Percentiles rank a stretch among this genome's conserved stretches.
phyloP scores from a whole-genome alignment of 2,797 vertebrate genomes.

The Gymnocypris eckloni region DNA sequence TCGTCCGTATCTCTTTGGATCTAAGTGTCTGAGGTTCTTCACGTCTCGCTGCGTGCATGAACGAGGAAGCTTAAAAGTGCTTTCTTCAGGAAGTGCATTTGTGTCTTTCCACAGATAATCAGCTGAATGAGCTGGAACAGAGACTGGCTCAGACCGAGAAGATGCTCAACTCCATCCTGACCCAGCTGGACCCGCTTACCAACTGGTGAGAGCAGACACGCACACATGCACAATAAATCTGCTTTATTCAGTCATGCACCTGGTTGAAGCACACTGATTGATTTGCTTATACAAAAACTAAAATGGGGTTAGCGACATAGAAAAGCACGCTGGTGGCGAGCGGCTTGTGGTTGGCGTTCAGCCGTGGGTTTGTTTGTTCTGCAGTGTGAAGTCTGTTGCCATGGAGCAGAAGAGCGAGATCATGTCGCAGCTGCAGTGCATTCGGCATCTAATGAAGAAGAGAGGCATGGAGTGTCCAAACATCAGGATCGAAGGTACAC shows the following conservation, averaged over 20 bases:
- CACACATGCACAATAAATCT: neutral
- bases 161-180: slow-evolving; percentile 91
- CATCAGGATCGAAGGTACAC: slow-evolving; percentile 76
- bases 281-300: neutral
- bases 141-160: slow-evolving; percentile 88
- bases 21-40: no score
- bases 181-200: slow-evolving; percentile 89
- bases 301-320: neutral
- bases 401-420: slow-evolving; percentile 92
- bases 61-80: neutral
- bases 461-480: slow-evolving; percentile 87
- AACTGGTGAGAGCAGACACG: slow-evolving; percentile 80
- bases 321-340: neutral
- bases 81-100: slow-evolving; percentile 23
- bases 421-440: slow-evolving; percentile 89
- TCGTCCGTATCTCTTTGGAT: no score
- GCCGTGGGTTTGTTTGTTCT: slow-evolving; percentile 10
- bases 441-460: slow-evolving; percentile 90
- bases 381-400: slow-evolving; percentile 87
- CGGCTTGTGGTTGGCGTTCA: neutral
- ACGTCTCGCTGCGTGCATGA: neutral
- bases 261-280: neutral
- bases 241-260: neutral
- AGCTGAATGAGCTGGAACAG: slow-evolving; percentile 88
- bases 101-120: slow-evolving; percentile 77